Base-by-base conservation (phyloP, 2,797 vertebrate species). In the Anguilla anguilla region DNA sequence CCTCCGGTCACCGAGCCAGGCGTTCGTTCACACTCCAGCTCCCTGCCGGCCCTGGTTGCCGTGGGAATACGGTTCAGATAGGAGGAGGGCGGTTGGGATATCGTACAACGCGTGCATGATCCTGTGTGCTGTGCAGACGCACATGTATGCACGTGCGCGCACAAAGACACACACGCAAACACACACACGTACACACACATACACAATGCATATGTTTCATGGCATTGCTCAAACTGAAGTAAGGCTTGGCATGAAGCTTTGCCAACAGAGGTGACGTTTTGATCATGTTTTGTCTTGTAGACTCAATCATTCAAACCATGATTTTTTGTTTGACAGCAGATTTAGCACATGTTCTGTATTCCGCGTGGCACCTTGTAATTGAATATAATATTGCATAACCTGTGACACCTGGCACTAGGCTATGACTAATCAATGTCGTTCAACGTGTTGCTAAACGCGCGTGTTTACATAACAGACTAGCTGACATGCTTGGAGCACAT, bases 1-100 rank as follows among this genome's bases (percentile, higher is more conserved):
- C 55, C 77, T 55, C 57, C 55, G 46, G 46, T 57, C 84, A 51
- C 59, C 17, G 51, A 69, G 72, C 87, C 72, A 61, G 87, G 19
- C 79, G 19, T 25, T 59, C 77, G 61, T 83, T 88, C 84, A 88
- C 87, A 85, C 77, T 61, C 61, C 22, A n/a, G 61, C 61, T n/a
- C 61, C 61, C 61, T n/a, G 25, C n/a, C 28, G 31, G 31, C 15
- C 28, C 4, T 5, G 61, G 61, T 67, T 28, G n/a, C 61, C 15
- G 28, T 74, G n/a, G 69, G 69, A 74, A 74, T 15, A 31, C 6
- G 69, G 11, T 13, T 74, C 11, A 74, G 31, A 74, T 0, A 11
- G 31, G 31, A n/a, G 19, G 22, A 25, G 19, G 17, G 13, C 22
- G 2, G 59, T 22, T 61, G 17, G 59, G 25, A n/a, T 67, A n/a